Evolutionary conservation across 2,113 vertebrate genomes (phyloP), one percentile per base, ranked within the genome.

Genomic region (Lasiurus borealis): DNA sequence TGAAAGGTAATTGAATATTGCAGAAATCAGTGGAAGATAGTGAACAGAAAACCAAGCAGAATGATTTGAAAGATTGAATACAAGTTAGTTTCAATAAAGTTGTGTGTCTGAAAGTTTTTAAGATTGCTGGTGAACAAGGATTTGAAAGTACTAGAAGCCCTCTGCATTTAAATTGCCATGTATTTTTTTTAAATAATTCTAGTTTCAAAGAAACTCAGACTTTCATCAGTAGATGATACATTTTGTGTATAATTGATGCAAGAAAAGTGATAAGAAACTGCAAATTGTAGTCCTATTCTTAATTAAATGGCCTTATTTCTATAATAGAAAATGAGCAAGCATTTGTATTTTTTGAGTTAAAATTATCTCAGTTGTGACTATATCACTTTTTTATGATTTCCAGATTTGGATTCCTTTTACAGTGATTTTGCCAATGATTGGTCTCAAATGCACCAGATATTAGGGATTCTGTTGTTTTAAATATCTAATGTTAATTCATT

Each of bases 291-390:
- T 27, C 9, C 14, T 19, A 3, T 81, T 87, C 69, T 83, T 86
- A 34, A 72, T 57, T 44, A 57, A 82, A 82, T 23, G 52, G 2
- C 29, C n/a, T 81, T 50, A 66, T 36, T 62, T n/a, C 23, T 72
- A 8, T 14, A 27, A 25, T 84, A 27, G 6, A 87, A 14, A 92
- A 64, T 50, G 14, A 84, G 7, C 7, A 46, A 92, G 6, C 6
- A 71, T 80, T 46, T 91, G 31, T 85, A 6, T 71, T 12, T 48
- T 68, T 80, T 62, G 91, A 93, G 46, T 81, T 93, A 90, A 93
- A 86, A 62, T 82, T 90, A 15, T 93, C 82, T 46, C 62, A 68
- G 27, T 84, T 62, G 23, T 68, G 50, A n/a, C 15, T 83, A 25
- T 23, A 76, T 93, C 25, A 62, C 23, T 36, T 25, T 90, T 52